These are phyloP conservation scores for Garrulus glandarius DNA, from an alignment of 2,797 vertebrate species.

Conservation along the genomic window DNA sequence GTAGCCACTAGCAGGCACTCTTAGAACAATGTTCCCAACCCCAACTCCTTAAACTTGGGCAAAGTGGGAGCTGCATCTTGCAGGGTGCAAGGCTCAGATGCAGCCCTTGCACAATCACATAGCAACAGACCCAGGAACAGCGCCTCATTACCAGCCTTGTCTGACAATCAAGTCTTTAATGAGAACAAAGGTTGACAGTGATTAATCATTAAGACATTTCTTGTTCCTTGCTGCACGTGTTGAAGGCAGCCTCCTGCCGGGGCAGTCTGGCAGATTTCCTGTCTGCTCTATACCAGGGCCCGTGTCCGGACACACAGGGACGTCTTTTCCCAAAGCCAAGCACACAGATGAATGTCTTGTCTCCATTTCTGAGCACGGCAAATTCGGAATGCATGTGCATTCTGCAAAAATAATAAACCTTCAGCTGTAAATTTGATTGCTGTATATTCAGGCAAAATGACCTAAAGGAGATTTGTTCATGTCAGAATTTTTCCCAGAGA, in stretches of 20 bases:
- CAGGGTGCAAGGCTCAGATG: neutral
- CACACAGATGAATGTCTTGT: constrained; percentile 46
- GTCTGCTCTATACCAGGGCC: constrained; percentile 55
- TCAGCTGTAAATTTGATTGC: constrained; percentile 35
- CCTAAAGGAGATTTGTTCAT: neutral
- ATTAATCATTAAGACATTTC: constrained; percentile 77
- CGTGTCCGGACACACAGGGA: constrained; percentile 43
- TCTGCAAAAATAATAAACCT: constrained; percentile 51
- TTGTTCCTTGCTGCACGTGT: constrained; percentile 73
- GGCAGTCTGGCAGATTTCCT: constrained; percentile 77
- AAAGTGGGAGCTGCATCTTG: constrained; percentile 18
- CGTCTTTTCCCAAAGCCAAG: constrained; percentile 52
- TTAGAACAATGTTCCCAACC: neutral
- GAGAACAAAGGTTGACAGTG: constrained; percentile 77
- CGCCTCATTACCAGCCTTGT: constrained; percentile 68
- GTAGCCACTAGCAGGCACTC: constrained; percentile 51
- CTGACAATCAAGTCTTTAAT: constrained; percentile 73
- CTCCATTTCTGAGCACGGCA: constrained; percentile 40
- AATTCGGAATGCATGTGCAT: constrained; percentile 37
- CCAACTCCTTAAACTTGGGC: neutral
- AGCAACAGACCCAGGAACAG: constrained; percentile 70
- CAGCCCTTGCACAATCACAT: constrained; percentile 37
- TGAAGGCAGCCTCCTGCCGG: constrained; percentile 68
- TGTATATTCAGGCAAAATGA: neutral
- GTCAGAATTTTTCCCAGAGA: neutral